Percentiles rank a stretch among this genome's conserved stretches.
Conservation (phyloP, 2,113 vertebrate genomes). For the Oceanites oceanicus region DNA sequence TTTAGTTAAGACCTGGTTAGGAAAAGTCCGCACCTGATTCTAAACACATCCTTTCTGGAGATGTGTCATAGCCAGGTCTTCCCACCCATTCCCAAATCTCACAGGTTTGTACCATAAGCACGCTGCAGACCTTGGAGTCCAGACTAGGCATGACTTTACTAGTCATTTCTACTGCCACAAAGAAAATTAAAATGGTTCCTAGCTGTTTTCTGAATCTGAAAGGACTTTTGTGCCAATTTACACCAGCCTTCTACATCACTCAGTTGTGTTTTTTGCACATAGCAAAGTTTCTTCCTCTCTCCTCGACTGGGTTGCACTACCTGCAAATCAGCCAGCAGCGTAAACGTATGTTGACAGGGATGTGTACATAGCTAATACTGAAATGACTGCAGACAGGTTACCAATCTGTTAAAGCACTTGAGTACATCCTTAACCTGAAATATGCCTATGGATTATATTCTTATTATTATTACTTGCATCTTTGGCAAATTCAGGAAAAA, state of each 20-base stretch:
- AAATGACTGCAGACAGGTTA: background rate
- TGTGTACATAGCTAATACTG: background rate
- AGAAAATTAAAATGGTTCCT: background rate
- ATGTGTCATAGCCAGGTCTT: background rate
- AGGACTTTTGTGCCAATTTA: background rate
- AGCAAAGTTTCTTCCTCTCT: background rate
- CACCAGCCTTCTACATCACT: background rate
- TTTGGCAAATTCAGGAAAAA: background rate
- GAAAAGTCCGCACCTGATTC: background rate
- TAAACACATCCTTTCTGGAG: background rate
- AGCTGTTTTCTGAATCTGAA: background rate
- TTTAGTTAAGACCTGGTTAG: background rate
- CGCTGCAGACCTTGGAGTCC: background rate
- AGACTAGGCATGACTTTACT: background rate
- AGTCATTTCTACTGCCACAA: background rate
- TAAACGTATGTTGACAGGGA: rapidly evolving
- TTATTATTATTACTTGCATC: background rate
- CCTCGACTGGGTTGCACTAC: background rate
- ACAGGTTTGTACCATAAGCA: background rate
- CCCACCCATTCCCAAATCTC: background rate
- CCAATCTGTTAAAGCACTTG: background rate
- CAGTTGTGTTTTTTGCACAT: background rate
- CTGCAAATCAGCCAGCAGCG: background rate
- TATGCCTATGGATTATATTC: background rate
- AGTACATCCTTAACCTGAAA: background rate